Evolutionary conservation across 2,888 invertebrate genomes (phyloP).

Genomic region (Melanotus villosus): DNA sequence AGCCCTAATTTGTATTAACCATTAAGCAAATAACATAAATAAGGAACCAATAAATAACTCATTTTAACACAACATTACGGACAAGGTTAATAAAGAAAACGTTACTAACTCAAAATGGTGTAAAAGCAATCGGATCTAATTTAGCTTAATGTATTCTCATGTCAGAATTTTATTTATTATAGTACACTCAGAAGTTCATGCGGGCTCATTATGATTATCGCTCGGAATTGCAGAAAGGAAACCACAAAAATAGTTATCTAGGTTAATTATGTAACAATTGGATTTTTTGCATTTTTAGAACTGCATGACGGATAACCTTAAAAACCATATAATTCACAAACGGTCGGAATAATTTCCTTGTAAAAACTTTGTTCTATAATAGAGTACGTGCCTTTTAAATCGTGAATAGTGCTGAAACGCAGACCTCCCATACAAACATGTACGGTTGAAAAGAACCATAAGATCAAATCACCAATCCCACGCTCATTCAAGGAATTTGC

Average conservation of each 20-base stretch:
- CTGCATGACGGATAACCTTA: slow-evolving; percentile 20
- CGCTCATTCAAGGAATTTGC: slow-evolving; percentile 48
- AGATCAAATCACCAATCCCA: slow-evolving; percentile 51
- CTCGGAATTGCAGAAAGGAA: slow-evolving; percentile 41
- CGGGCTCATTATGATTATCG: slow-evolving; percentile 44
- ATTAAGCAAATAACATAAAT: background rate
- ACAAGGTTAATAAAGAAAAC: slow-evolving; percentile 36
- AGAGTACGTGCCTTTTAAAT: slow-evolving; percentile 45
- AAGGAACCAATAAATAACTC: slow-evolving; percentile 37
- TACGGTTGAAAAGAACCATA: slow-evolving; percentile 41
- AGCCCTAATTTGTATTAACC: background rate
- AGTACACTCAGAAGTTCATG: slow-evolving; percentile 44
- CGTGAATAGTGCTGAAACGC: slow-evolving; percentile 43
- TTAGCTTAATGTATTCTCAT: slow-evolving; percentile 45
- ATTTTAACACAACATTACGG: slow-evolving; percentile 27
- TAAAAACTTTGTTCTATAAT: slow-evolving; percentile 38
- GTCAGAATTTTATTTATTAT: slow-evolving; percentile 49
- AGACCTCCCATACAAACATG: slow-evolving; percentile 45
- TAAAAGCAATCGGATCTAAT: slow-evolving; percentile 46
- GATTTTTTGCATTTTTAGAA: slow-evolving; percentile 30
- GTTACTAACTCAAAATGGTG: slow-evolving; percentile 42
- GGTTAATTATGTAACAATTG: slow-evolving; percentile 37
- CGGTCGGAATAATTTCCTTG: slow-evolving; percentile 27
- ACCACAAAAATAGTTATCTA: slow-evolving; percentile 43
- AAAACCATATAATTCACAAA: slow-evolving; percentile 19